Evolutionary conservation across 2,888 invertebrate genomes (phyloP).

Genomic region (Noctuana brunneofusca): DNA sequence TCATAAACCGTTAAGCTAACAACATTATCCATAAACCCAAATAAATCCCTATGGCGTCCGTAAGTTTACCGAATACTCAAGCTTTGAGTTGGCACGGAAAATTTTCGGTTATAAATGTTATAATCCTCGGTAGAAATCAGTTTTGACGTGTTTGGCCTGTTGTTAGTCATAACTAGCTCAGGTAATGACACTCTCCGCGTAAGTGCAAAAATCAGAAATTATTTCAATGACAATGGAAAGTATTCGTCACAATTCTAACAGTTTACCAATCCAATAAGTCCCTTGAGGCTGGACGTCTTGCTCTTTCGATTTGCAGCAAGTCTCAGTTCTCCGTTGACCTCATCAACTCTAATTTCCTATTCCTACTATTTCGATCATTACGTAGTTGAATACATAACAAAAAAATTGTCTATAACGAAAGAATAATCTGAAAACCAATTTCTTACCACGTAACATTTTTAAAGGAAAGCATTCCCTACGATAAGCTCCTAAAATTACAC

Average conservation of each 20-base stretch:
- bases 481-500: conserved; percentile 18
- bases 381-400: too few relatives aligned
- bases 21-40: conserved; percentile 11
- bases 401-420: not conserved
- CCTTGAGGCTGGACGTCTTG: too few relatives aligned
- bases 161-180: not conserved
- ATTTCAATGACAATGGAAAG: too few relatives aligned
- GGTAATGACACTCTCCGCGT: not conserved
- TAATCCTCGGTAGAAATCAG: conserved; percentile 29
- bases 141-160: conserved; percentile 7
- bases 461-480: conserved; percentile 17
- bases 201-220: too few relatives aligned
- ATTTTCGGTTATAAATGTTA: conserved; percentile 18
- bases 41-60: conserved; percentile 8
- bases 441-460: not conserved
- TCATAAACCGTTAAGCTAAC: conserved; percentile 21
- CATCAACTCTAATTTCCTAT: too few relatives aligned
- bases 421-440: not conserved
- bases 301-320: too few relatives aligned
- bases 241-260: too few relatives aligned
- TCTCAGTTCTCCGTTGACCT: too few relatives aligned
- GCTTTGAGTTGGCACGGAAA: conserved; percentile 1
- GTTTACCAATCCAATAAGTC: too few relatives aligned
- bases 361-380: too few relatives aligned
- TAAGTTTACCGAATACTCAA: conserved; percentile 3